A percentile compares a stretch with the other conserved stretches of the same genome.
These are phyloP conservation scores for Elmis aenea DNA, from an alignment of 2,888 invertebrate genomes.

Conservation along the genomic window DNA sequence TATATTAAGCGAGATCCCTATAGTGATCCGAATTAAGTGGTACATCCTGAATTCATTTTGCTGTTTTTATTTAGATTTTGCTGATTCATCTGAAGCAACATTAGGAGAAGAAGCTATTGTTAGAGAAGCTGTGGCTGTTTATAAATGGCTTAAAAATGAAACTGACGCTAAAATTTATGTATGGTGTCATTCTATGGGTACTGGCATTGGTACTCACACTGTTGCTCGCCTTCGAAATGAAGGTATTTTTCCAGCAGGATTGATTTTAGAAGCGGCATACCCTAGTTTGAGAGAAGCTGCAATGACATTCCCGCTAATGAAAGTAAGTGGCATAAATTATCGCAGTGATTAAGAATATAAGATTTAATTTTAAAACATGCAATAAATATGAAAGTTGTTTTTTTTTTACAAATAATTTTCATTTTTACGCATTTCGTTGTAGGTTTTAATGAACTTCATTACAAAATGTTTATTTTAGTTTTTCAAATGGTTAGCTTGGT, in stretches of 20 bases:
- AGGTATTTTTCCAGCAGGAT: constrained; percentile 26
- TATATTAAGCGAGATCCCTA: too few species aligned
- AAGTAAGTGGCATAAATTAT: too few species aligned
- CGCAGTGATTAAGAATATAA: too few species aligned
- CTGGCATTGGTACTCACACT: constrained; percentile 36
- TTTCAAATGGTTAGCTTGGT: constrained; percentile 5
- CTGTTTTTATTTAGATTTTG: constrained; percentile 34
- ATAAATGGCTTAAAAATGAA: constrained; percentile 32
- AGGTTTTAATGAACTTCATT: too few species aligned
- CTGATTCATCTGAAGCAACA: constrained; percentile 35
- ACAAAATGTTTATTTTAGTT: constrained; percentile 2
- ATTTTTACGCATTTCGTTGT: too few species aligned
- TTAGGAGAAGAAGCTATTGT: constrained; percentile 37
- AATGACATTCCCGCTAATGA: constrained; percentile 3
- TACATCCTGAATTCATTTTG: too few species aligned
- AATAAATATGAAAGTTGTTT: too few species aligned
- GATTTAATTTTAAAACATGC: too few species aligned
- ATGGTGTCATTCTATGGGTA: constrained; percentile 42
- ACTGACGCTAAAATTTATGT: constrained; percentile 34
- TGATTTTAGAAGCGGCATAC: constrained; percentile 38
- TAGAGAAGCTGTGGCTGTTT: constrained; percentile 37
- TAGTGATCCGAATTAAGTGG: too few species aligned
- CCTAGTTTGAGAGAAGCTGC: constrained; percentile 35
- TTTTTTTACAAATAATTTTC: too few species aligned
- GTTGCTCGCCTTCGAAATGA: constrained; percentile 24